Conservation (phyloP, 2,797 vertebrate species). For the Gymnothorax javanicus region DNA sequence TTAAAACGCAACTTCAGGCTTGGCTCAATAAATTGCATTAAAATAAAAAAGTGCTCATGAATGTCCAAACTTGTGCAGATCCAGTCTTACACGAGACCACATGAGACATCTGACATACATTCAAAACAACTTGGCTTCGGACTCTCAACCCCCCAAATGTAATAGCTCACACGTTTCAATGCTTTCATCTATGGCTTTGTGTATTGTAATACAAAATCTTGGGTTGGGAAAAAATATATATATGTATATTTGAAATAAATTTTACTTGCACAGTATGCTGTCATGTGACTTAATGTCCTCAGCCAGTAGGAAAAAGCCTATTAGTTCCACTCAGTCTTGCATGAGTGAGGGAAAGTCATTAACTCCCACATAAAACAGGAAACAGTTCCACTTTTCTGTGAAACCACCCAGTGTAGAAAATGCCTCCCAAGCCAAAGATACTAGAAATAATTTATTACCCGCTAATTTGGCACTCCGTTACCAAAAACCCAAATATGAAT, state of each 20-base stretch:
- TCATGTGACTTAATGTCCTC: not conserved
- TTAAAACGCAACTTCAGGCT: not conserved
- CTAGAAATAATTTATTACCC: not conserved
- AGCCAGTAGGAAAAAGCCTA: not conserved
- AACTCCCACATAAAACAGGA: not conserved
- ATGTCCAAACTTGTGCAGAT: not conserved
- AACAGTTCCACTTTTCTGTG: slow-evolving; percentile 3
- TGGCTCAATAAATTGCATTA: not conserved
- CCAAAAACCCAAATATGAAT: slow-evolving; percentile 6
- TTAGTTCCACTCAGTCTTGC: not conserved
- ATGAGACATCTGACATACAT: not conserved
- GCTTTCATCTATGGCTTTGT: not conserved
- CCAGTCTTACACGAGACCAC: not conserved
- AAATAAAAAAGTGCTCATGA: not conserved
- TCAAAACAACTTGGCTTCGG: not conserved
- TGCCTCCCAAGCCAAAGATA: not conserved
- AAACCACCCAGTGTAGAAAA: not conserved
- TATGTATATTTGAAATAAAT: not conserved
- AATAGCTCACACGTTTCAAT: not conserved
- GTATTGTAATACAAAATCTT: not conserved
- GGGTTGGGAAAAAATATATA: no score
- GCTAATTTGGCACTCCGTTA: not conserved
- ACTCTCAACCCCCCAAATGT: not conserved
- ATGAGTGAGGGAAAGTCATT: not conserved
- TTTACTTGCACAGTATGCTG: not conserved